Conservation (phyloP, 2,113 vertebrate genomes). For the Bubalus kerabau region DNA sequence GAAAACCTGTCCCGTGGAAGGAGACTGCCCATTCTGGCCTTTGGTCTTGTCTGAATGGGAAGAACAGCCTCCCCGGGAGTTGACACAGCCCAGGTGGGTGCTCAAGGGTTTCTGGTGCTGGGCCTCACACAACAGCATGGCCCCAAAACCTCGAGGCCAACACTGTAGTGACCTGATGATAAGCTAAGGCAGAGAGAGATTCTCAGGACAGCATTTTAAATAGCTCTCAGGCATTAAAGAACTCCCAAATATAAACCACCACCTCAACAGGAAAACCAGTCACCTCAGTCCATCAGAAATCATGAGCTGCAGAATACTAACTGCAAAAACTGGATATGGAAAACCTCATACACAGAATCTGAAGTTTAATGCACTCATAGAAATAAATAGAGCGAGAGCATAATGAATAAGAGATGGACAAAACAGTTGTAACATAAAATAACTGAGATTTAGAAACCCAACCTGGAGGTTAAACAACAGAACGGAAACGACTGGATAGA, state of each 20-base stretch:
- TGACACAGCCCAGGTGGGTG: not conserved
- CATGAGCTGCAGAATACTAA: not conserved
- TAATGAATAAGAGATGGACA: not conserved
- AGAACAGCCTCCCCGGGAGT: fast-evolving
- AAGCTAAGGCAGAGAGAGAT: not conserved
- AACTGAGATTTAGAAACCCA: not conserved
- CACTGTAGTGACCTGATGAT: not conserved
- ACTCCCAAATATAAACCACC: not conserved
- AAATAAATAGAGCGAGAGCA: not conserved
- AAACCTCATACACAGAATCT: not conserved
- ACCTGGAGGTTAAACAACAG: not conserved
- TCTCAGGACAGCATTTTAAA: not conserved
- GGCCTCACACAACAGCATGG: not conserved
- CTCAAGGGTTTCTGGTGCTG: not conserved
- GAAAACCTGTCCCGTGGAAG: not conserved
- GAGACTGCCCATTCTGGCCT: not conserved
- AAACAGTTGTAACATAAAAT: not conserved
- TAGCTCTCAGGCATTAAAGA: not conserved
- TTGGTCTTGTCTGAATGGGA: not conserved
- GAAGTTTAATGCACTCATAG: not conserved
- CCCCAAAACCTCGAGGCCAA: not conserved
- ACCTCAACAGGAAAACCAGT: not conserved
- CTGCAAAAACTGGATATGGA: not conserved
- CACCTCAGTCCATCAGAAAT: not conserved
- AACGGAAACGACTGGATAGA: not conserved